These are phyloP conservation scores for Bombycilla garrulus DNA, from an alignment of 2,113 vertebrate genomes.

Conservation along the genomic window DNA sequence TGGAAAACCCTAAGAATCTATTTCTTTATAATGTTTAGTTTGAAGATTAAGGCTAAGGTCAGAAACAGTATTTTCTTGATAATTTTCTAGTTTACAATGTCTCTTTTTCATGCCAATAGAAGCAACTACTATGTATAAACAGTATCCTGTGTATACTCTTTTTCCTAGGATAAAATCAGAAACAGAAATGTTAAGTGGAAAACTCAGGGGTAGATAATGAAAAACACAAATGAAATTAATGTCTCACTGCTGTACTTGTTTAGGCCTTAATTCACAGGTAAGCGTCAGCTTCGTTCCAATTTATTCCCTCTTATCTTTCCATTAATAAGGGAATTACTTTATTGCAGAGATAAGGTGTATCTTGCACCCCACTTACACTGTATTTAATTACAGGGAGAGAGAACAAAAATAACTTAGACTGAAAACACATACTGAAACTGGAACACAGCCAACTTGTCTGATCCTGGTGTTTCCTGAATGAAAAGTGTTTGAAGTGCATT, in stretches of 20 bases:
- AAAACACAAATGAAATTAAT: neutral
- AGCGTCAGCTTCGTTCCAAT: neutral
- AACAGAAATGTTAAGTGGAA: neutral
- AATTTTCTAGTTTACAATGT: neutral
- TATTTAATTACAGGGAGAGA: neutral
- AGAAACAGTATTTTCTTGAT: neutral
- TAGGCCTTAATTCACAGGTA: neutral
- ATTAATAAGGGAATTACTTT: neutral
- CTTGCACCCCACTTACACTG: neutral
- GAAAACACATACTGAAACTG: neutral
- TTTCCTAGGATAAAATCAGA: neutral
- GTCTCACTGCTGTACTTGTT: neutral
- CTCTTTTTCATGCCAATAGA: neutral
- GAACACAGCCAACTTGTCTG: neutral
- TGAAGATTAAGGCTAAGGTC: neutral
- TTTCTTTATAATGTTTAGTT: neutral
- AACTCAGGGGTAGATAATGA: neutral
- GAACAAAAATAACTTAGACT: neutral
- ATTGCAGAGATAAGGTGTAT: neutral
- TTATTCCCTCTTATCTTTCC: neutral
- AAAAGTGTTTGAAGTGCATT: neutral
- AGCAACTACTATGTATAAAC: neutral
- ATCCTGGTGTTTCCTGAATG: neutral
- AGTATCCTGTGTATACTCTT: neutral
- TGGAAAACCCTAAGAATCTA: neutral